phyloP scores from a whole-genome alignment of 2,888 invertebrate genomes.

The Andrena praecox region DNA sequence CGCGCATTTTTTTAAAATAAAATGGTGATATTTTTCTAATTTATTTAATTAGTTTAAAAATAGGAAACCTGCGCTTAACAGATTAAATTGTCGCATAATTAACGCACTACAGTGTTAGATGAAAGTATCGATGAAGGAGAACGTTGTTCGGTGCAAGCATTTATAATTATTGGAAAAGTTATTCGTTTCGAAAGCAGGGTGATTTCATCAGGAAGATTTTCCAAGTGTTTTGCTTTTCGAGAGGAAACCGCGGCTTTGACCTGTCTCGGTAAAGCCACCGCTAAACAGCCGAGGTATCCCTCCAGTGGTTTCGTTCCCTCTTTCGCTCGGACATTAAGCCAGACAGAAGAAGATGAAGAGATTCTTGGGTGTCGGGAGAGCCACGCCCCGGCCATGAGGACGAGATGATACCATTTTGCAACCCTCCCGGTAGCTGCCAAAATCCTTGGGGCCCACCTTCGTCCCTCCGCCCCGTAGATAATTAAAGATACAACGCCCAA shows the following conservation, averaged over 20 bases:
- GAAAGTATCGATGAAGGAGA: no score
- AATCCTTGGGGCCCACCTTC: constrained; percentile 62
- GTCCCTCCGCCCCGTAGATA: constrained; percentile 73
- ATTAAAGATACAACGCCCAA: constrained; percentile 82
- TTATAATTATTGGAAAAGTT: no score
- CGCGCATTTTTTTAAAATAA: no score
- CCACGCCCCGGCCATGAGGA: constrained; percentile 81
- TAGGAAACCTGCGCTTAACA: no score
- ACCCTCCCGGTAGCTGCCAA: constrained; percentile 67
- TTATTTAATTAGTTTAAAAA: no score
- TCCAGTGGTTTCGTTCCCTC: constrained; percentile 35
- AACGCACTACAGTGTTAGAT: no score
- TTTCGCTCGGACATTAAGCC: constrained; percentile 25
- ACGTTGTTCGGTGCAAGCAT: no score
- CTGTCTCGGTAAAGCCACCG: not conserved
- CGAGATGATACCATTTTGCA: constrained; percentile 78
- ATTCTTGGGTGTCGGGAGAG: constrained; percentile 68
- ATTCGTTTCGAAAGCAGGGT: not conserved
- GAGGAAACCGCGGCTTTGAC: not conserved
- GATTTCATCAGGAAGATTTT: not conserved
- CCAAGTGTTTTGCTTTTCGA: not conserved
- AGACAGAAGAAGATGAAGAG: constrained; percentile 63
- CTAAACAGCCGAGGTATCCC: constrained; percentile 62
- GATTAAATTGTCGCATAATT: no score
- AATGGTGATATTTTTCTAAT: no score